Evolutionary conservation across 2,113 vertebrate species (phyloP), one percentile per base, ranked within the genome.

Genomic region (Meleagris gallopavo): DNA sequence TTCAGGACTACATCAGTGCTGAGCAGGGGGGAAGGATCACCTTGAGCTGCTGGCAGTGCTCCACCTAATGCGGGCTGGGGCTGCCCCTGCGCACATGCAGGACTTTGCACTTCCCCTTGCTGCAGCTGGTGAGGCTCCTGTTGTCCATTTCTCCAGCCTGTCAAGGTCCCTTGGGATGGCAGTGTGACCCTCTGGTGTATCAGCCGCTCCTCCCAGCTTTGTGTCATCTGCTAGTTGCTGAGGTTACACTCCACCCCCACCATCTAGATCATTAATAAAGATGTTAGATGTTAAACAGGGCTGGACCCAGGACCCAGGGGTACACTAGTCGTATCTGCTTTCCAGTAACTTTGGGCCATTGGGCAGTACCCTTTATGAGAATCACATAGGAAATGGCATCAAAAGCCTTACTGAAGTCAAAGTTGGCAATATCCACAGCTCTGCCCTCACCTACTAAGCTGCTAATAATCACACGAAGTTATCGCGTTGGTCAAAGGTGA

Each of bases 191-290:
- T 77, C 60, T 83, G 92, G 21, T 55, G 5, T n/a, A 22, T 52
- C 48, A 73, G 67, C 27, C 48, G 6, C 60, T 73, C 19, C 9
- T 58, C 20, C 57, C 54, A 58, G 69, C 12, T 88, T 20, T 81
- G 69, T 79, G 61, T 74, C 55, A 29, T 46, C 71, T n/a, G n/a
- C 45, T 55, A 65, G 18, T 19, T 83, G 22, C 55, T 64, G 61
- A 40, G 24, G 24, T 40, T 62, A 24, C 61, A 62, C 60, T 62
- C 36, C 36, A 24, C 25, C 25, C 61, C 61, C 7, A 18, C 40
- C 61, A 29, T 64, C 25, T 64, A 92, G 50, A 30, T 76, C 10
- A 1, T 67, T 90, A 96, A 96, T 95, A 95, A 94, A 94, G 89
- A 46, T 75, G 14, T 88, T 91, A 94, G 91, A 48, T 82, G 25